Evolutionary conservation across 2,797 vertebrate species (phyloP).

Genomic region (Xyrichtys novacula): DNA sequence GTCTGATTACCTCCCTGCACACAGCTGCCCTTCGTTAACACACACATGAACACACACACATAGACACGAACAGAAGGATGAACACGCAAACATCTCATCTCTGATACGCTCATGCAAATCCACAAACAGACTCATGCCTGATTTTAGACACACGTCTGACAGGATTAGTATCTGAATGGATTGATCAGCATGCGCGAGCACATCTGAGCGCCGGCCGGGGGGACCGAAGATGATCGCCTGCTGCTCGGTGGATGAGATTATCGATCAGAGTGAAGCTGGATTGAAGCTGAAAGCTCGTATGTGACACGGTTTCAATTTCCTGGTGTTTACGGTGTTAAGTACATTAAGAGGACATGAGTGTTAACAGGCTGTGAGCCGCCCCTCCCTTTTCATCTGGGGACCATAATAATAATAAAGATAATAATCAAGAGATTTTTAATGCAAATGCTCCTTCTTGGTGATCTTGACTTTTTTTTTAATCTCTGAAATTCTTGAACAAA

Average conservation of each 20-base stretch:
- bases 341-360: not conserved
- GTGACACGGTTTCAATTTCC: constrained; percentile 10
- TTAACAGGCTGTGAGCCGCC: not conserved
- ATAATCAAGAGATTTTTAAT: no score
- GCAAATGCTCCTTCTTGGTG: no score
- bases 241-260: constrained; percentile 36
- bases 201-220: constrained; percentile 26
- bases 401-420: no score
- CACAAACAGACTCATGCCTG: not conserved
- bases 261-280: constrained; percentile 42
- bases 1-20: constrained; percentile 58
- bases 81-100: not conserved
- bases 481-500: no score
- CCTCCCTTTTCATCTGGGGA: no score
- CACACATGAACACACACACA: constrained; percentile 14
- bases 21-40: constrained; percentile 34
- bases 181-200: constrained; percentile 49
- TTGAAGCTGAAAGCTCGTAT: not conserved
- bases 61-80: not conserved
- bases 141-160: constrained; percentile 13
- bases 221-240: constrained; percentile 19
- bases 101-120: constrained; percentile 1
- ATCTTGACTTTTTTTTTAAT: no score
- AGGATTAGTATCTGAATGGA: constrained; percentile 47
- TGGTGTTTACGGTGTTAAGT: not conserved